Conservation (phyloP, 2,888 invertebrate species). For the Nomada hirtipes region DNA sequence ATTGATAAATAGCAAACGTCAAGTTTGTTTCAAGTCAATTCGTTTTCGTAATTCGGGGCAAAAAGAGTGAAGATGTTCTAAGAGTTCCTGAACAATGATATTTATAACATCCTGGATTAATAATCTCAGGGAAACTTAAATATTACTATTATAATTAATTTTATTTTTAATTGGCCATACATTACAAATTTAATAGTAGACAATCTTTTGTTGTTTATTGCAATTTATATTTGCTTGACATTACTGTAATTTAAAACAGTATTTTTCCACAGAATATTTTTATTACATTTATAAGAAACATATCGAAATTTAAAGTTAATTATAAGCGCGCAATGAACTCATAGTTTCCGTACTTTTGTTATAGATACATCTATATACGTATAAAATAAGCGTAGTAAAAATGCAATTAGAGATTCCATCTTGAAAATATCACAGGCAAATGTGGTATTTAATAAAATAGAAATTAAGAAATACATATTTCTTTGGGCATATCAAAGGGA, state of each 20-base stretch:
- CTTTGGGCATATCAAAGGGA: conserved; percentile 17
- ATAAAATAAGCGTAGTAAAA: conserved; percentile 45
- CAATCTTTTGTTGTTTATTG: conserved; percentile 12
- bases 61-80: background rate
- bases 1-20: no score
- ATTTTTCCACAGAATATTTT: conserved; percentile 22
- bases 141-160: conserved; percentile 21
- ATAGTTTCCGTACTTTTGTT: conserved; percentile 1
- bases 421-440: conserved; percentile 64
- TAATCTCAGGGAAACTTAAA: conserved; percentile 15
- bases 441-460: conserved; percentile 33
- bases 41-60: background rate
- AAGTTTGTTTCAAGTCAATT: background rate
- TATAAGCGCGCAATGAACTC: conserved; percentile 14
- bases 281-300: conserved; percentile 20
- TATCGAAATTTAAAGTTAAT: conserved; percentile 14
- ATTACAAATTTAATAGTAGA: background rate
- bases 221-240: conserved; percentile 15
- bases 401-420: conserved; percentile 34
- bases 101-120: conserved; percentile 10
- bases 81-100: background rate
- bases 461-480: conserved; percentile 26
- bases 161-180: conserved; percentile 21
- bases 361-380: conserved; percentile 4
- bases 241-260: conserved; percentile 27